Conservation (phyloP, 2,888 invertebrate species). For the Dasysyrphus tricinctus region DNA sequence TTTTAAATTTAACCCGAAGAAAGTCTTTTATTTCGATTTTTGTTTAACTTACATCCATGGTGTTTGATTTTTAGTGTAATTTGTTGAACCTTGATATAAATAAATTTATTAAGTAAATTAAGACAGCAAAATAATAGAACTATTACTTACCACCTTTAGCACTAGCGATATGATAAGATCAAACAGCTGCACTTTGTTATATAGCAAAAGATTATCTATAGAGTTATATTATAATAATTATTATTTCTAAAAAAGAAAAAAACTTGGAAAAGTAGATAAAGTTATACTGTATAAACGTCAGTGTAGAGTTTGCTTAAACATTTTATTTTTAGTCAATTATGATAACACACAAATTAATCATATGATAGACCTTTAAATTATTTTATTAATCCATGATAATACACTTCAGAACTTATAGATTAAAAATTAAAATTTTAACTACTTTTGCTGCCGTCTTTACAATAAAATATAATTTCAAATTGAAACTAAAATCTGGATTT, state of each 20-base stretch:
- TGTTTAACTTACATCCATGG: constrained; percentile 46
- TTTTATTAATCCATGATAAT: neutral
- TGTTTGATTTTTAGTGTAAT: neutral
- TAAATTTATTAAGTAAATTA: neutral
- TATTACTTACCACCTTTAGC: neutral
- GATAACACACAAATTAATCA: constrained; percentile 6
- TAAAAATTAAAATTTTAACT: neutral
- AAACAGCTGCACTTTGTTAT: constrained; percentile 5
- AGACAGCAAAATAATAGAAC: neutral
- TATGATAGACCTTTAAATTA: neutral
- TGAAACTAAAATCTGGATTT: constrained; percentile 13
- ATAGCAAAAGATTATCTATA: neutral
- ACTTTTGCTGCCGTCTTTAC: no score
- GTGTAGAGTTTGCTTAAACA: neutral
- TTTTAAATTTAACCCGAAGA: neutral
- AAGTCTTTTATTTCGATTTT: neutral
- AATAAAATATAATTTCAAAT: neutral
- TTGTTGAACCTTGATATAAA: neutral
- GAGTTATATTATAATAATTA: neutral
- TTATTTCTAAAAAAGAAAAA: neutral
- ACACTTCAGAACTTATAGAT: neutral
- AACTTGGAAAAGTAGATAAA: neutral
- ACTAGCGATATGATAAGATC: neutral
- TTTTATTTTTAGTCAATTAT: neutral
- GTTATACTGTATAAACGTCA: neutral